A percentile compares a stretch with the other conserved stretches of the same genome.
Conservation (phyloP, 2,113 vertebrate genomes). For the Oxyura jamaicensis region DNA sequence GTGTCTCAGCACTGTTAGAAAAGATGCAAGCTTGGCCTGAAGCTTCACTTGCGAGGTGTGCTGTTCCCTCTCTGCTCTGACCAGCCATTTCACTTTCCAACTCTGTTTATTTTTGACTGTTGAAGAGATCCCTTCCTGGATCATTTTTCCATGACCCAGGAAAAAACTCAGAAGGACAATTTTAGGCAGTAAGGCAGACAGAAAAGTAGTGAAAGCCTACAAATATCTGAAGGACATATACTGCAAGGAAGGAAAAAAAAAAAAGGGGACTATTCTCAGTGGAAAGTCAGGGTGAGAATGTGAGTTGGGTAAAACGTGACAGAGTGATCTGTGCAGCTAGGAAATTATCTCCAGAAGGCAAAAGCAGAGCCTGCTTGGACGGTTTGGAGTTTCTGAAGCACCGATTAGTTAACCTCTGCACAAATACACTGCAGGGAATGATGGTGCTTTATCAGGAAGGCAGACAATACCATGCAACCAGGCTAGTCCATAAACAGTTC, state of each 20-base stretch:
- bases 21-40: not conserved
- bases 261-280: not conserved
- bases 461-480: not conserved
- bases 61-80: not conserved
- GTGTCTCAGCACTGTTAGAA: not conserved
- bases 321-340: not conserved
- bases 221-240: not conserved
- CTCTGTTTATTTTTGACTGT: not conserved
- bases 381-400: not conserved
- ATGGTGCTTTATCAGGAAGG: not conserved
- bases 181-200: not conserved
- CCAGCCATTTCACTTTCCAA: not conserved
- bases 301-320: not conserved
- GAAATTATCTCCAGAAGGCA: not conserved
- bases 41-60: not conserved
- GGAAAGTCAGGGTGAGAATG: not conserved
- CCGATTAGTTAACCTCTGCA: not conserved
- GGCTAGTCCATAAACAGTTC: not conserved
- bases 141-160: not conserved
- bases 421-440: not conserved
- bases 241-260: not conserved
- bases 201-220: not conserved
- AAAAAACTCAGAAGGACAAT: not conserved
- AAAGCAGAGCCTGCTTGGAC: not conserved
- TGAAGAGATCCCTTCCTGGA: not conserved